phyloP scores from a whole-genome alignment of 2,888 invertebrate genomes.

The Cylindroiulus punctatus region DNA sequence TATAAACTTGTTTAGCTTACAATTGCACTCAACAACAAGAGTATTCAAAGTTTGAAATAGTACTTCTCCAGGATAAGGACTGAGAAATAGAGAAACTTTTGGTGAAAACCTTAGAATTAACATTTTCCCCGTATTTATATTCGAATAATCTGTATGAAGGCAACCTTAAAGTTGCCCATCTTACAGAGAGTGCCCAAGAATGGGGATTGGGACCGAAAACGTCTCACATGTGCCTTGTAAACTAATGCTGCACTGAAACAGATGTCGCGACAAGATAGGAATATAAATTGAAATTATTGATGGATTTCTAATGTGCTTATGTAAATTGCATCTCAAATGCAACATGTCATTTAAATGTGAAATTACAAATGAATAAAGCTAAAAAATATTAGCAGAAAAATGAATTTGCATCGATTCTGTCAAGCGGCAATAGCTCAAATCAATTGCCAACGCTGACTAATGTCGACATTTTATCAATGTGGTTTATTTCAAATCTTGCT shows the following conservation, averaged over 20 bases:
- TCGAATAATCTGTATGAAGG: too few relatives aligned
- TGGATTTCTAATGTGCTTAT: slow-evolving; percentile 32
- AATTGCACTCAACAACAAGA: too few relatives aligned
- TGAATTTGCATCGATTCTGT: slow-evolving; percentile 8
- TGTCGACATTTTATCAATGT: slow-evolving; percentile 10
- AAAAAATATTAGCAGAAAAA: slow-evolving; percentile 32
- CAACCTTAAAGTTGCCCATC: too few relatives aligned
- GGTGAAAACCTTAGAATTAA: too few relatives aligned
- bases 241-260: background rate
- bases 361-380: slow-evolving; percentile 26
- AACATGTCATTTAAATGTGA: slow-evolving; percentile 32
- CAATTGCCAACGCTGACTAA: slow-evolving; percentile 21
- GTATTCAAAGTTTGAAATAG: too few relatives aligned
- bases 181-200: background rate
- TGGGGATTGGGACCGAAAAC: background rate
- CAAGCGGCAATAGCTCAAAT: background rate
- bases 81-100: too few relatives aligned
- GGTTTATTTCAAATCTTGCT: background rate
- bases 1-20: too few relatives aligned
- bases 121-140: too few relatives aligned
- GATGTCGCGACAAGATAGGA: slow-evolving; percentile 17
- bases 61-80: too few relatives aligned
- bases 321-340: slow-evolving; percentile 32
- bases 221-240: background rate
- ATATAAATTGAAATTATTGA: slow-evolving; percentile 32